phyloP scores from a whole-genome alignment of 1,140 invertebrate genomes.

The Maniola jurtina region DNA sequence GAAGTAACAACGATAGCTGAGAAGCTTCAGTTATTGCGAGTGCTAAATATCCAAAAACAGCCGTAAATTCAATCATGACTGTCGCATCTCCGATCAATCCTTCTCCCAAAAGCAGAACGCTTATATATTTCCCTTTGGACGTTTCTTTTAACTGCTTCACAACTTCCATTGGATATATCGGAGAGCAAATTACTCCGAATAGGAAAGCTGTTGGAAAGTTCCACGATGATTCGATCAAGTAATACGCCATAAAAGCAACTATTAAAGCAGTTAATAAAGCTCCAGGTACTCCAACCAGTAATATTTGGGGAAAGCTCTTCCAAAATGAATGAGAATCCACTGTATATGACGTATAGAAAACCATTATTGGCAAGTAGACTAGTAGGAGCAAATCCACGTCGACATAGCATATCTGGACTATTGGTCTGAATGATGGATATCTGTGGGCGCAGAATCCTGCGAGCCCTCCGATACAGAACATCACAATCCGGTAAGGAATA shows the following conservation, averaged over 20 bases:
- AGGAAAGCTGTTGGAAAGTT: slow-evolving; percentile 54
- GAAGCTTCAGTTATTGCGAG: slow-evolving; percentile 51
- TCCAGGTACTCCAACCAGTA: slow-evolving; percentile 61
- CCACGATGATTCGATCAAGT: slow-evolving; percentile 62
- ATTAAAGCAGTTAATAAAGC: slow-evolving; percentile 53
- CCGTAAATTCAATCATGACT: slow-evolving; percentile 66
- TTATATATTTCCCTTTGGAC: slow-evolving; percentile 62
- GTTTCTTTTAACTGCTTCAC: slow-evolving; percentile 59
- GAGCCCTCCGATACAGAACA: slow-evolving; percentile 60
- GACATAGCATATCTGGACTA: slow-evolving; percentile 55
- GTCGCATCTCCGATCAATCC: slow-evolving; percentile 65
- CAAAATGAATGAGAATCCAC: slow-evolving; percentile 66
- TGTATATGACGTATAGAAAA: slow-evolving; percentile 60
- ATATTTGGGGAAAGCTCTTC: slow-evolving; percentile 60
- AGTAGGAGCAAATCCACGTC: slow-evolving; percentile 56
- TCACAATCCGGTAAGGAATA: slow-evolving; percentile 59
- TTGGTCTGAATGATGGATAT: slow-evolving; percentile 51
- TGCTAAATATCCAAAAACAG: slow-evolving; percentile 58
- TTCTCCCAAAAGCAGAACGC: slow-evolving; percentile 62
- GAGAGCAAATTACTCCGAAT: slow-evolving; percentile 62
- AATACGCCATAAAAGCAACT: slow-evolving; percentile 59
- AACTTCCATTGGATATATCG: slow-evolving; percentile 66
- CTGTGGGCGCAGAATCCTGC: slow-evolving; percentile 53
- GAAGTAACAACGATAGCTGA: slow-evolving; percentile 52
- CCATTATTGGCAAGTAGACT: slow-evolving; percentile 51